A percentile compares a stretch with the other conserved stretches of the same genome.
Evolutionary conservation across 2,113 vertebrate species (phyloP).

Genomic region (Rynchops niger): DNA sequence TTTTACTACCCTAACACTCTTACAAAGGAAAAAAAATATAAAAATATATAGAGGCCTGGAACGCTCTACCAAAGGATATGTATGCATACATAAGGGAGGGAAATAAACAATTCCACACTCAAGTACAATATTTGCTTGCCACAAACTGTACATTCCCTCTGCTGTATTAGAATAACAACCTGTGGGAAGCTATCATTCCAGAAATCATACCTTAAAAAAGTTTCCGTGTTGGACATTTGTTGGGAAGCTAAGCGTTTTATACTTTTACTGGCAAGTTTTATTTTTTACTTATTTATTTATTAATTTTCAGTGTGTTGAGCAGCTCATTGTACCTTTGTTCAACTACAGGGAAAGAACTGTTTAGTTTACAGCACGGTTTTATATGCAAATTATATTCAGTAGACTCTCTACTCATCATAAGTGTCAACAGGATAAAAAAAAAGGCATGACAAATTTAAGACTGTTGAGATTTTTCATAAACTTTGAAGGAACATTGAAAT

Average conservation of each 20-base stretch:
- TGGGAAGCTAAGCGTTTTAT: not conserved
- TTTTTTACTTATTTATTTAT: not conserved
- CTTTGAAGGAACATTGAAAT: slow-evolving; percentile 35
- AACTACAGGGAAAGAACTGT: not conserved
- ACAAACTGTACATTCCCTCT: not conserved
- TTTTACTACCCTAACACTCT: not conserved
- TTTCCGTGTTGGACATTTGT: not conserved
- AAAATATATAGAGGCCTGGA: not conserved
- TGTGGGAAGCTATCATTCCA: not conserved
- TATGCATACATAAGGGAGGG: not conserved
- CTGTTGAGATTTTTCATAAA: slow-evolving; percentile 6
- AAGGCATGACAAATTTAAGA: slow-evolving; percentile 26
- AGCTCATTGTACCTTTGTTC: not conserved
- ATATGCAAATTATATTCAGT: slow-evolving; percentile 24
- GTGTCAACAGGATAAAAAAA: slow-evolving; percentile 13
- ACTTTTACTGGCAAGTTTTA: not conserved
- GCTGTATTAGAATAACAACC: not conserved
- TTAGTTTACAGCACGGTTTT: slow-evolving; percentile 26
- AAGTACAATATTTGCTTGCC: not conserved
- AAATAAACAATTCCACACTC: not conserved
- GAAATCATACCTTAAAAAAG: not conserved
- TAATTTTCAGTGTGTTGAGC: not conserved
- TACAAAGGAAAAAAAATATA: not conserved
- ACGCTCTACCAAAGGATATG: not conserved
- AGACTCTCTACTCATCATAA: slow-evolving; percentile 17